Conservation (phyloP, 30 jellyfish, hydroid and myxozoan species). For the Cassiopea xamachana region DNA sequence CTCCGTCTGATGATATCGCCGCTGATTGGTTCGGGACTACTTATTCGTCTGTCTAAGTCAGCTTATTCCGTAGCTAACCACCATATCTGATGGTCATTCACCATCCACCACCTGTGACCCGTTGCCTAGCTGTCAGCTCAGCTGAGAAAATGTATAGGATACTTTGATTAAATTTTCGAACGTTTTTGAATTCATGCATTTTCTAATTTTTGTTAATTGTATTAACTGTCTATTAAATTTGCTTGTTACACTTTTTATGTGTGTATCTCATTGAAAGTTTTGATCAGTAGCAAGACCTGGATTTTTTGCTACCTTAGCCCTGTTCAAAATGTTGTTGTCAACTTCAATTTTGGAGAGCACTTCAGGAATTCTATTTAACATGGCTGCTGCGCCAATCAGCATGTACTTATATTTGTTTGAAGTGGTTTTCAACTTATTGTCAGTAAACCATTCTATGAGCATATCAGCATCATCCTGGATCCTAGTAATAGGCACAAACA, state of each 20-base stretch:
- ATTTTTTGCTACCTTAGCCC: constrained; percentile 58
- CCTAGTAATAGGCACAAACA: no score
- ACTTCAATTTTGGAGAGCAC: constrained; percentile 59
- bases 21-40: no score
- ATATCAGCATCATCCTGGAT: constrained; percentile 61
- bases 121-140: no score
- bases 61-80: no score
- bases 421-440: constrained; percentile 60
- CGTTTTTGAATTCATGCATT: constrained; percentile 60
- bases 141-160: constrained; percentile 56
- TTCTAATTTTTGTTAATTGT: constrained; percentile 65
- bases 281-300: constrained; percentile 63
- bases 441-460: constrained; percentile 53
- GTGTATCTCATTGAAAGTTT: constrained; percentile 63
- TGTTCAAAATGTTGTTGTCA: constrained; percentile 64
- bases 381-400: constrained; percentile 68
- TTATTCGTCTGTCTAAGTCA: no score
- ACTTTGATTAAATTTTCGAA: constrained; percentile 55
- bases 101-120: no score
- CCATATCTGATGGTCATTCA: no score
- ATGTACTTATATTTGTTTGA: constrained; percentile 51
- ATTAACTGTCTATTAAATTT: constrained; percentile 58
- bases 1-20: no score
- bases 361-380: constrained; percentile 67
- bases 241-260: constrained; percentile 57